Conservation (phyloP, 2,113 vertebrate genomes). For the Melanotaenia duboulayi region DNA sequence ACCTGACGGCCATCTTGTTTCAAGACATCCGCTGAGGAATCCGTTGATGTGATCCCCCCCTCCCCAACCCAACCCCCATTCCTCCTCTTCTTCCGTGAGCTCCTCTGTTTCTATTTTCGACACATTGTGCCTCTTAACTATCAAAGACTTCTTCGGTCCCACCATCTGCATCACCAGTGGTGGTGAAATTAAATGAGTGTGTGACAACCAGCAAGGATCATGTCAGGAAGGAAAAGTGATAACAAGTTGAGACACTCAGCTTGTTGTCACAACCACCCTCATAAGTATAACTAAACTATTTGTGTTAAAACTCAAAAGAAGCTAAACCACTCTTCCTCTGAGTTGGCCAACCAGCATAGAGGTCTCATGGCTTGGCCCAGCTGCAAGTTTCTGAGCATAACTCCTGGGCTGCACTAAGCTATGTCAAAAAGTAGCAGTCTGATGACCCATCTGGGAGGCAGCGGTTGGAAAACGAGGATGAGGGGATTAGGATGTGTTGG, state of each 20-base stretch:
- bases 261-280: neutral
- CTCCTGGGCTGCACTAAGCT: slow-evolving; percentile 21
- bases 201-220: slow-evolving; percentile 46
- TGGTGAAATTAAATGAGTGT: slow-evolving; percentile 57
- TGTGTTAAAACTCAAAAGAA: slow-evolving; percentile 14
- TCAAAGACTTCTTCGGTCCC: slow-evolving; percentile 56
- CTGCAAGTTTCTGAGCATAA: slow-evolving; percentile 43
- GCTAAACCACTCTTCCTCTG: slow-evolving; percentile 14
- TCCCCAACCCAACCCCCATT: neutral
- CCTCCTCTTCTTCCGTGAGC: slow-evolving; percentile 14
- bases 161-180: slow-evolving; percentile 24
- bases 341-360: slow-evolving; percentile 31
- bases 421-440: slow-evolving; percentile 46
- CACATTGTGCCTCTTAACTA: slow-evolving; percentile 48
- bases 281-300: neutral
- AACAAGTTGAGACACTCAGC: neutral
- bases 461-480: slow-evolving; percentile 55
- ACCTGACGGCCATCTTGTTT: slow-evolving; percentile 73
- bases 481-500: slow-evolving; percentile 73
- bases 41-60: slow-evolving; percentile 63
- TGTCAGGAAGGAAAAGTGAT: neutral
- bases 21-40: slow-evolving; percentile 70
- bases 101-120: slow-evolving; percentile 44
- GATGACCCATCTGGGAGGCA: slow-evolving; percentile 64
- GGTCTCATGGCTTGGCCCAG: slow-evolving; percentile 34